Evolutionary conservation across 2,888 invertebrate species (phyloP), one percentile per base, ranked within the genome.

Genomic region (Lepidonotus clava): DNA sequence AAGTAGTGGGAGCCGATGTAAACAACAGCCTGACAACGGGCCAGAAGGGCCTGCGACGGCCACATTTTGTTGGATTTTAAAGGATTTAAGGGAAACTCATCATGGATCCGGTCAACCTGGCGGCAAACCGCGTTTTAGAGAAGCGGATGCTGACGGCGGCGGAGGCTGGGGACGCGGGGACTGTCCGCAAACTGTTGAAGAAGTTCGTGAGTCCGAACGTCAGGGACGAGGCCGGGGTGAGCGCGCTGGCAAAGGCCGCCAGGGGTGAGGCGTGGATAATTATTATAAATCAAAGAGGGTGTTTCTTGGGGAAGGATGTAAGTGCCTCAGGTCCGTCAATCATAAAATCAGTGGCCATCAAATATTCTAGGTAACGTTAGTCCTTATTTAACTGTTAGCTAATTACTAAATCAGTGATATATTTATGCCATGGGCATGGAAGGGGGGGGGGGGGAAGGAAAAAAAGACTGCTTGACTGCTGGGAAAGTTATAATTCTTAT

Each of bases 161-260:
- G n/a, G 66, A 61, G 34, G 1, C n/a, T 18, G 85, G 85, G 8
- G 66, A 66, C 36, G 14, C 66, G 6, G 6, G 24, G 0, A 40
- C 61, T 36, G 40, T 67, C n/a, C 38, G 66, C 14, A 85, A 61
- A 67, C 41, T 85, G 67, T 32, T 85, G 40, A 85, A 85, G 41
- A 85, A 85, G 21, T 67, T 85, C 41, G 85, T 85, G 11, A 66
- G 56, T 32, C 67, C 67, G 5, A 85, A 85, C 61, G 67, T 67
- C 11, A 66, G 28, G 28, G 85, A 85, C 34, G 67, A 34, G 32
- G 2, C 4, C 24, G 66, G 85, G 28, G 66, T 66, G 11, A 85
- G 85, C 40, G 85, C 85, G 2, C 41, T 85, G 40, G 61, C 85
- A n/a, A 66, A 66, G 67, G 85, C 85, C 34, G 38, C 40, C 41